These are phyloP conservation scores for Laticauda colubrina DNA, from an alignment of 2,113 vertebrate species.

Conservation along the genomic window DNA sequence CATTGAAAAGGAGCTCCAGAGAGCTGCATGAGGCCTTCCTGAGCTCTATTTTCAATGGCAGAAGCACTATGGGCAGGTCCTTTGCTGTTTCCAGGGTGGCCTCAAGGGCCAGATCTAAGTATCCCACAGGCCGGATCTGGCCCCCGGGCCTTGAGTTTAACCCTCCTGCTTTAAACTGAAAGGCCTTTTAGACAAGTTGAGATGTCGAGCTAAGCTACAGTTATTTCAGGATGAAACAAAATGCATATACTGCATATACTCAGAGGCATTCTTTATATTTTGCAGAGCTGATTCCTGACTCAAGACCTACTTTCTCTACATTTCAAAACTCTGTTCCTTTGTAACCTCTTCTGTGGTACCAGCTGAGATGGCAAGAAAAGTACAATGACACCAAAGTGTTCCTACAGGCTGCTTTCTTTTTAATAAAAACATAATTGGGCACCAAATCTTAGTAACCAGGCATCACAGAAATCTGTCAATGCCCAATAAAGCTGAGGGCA, in stretches of 20 bases:
- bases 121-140: too few species aligned
- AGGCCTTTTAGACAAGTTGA: not conserved
- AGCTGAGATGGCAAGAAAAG: not conserved
- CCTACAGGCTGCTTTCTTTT: not conserved
- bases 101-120: too few species aligned
- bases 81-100: too few species aligned
- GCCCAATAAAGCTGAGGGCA: not conserved
- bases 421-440: not conserved
- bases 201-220: not conserved
- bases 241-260: not conserved
- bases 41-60: too few species aligned
- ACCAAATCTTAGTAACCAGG: not conserved
- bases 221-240: not conserved
- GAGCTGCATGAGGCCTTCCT: too few species aligned
- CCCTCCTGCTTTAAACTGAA: not conserved
- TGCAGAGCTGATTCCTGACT: not conserved
- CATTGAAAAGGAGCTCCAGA: too few species aligned
- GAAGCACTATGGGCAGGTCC: too few species aligned
- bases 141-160: too few species aligned
- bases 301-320: not conserved
- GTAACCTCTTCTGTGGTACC: not conserved
- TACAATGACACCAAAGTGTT: not conserved
- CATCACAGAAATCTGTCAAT: not conserved
- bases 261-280: not conserved
- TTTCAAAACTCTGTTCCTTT: not conserved